A percentile compares a stretch with the other conserved stretches of the same genome.
These are phyloP conservation scores for Myotis lucifugus DNA, from an alignment of 2,113 vertebrate species.

Conservation along the genomic window DNA sequence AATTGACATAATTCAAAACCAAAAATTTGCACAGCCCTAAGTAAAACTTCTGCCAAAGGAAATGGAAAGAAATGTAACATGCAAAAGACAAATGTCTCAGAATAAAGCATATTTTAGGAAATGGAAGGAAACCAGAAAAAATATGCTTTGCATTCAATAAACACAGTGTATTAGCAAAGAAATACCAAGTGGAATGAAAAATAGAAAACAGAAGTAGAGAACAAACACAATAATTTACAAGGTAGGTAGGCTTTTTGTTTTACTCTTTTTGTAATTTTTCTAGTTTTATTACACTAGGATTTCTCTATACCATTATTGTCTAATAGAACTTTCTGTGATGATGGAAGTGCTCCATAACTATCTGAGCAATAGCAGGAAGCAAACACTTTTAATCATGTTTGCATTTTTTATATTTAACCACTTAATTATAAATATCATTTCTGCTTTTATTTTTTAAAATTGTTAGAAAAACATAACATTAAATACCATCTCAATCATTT, in stretches of 20 bases:
- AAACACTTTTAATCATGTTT: not conserved
- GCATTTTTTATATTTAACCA: not conserved
- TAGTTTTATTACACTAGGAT: not conserved
- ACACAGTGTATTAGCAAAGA: not conserved
- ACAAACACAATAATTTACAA: not conserved
- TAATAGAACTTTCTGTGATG: not conserved
- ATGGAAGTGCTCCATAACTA: not conserved
- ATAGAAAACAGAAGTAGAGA: not conserved
- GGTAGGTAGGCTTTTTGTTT: not conserved
- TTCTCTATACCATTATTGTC: not conserved
- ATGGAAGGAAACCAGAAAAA: not conserved
- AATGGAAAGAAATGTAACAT: not conserved
- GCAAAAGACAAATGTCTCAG: not conserved
- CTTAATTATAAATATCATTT: not conserved
- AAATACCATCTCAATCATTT: not conserved
- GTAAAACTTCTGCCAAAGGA: not conserved
- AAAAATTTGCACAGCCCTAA: not conserved
- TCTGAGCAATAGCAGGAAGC: not conserved
- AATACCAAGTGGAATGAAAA: not conserved
- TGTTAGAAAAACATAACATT: not conserved
- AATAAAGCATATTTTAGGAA: not conserved
- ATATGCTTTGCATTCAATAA: not conserved
- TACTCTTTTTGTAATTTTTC: not conserved
- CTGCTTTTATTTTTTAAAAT: not conserved
- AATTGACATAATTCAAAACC: not conserved